Percentiles rank a stretch among this genome's conserved stretches.
phyloP scores from a whole-genome alignment of 2,888 invertebrate species.

The Trimorus sp. region DNA sequence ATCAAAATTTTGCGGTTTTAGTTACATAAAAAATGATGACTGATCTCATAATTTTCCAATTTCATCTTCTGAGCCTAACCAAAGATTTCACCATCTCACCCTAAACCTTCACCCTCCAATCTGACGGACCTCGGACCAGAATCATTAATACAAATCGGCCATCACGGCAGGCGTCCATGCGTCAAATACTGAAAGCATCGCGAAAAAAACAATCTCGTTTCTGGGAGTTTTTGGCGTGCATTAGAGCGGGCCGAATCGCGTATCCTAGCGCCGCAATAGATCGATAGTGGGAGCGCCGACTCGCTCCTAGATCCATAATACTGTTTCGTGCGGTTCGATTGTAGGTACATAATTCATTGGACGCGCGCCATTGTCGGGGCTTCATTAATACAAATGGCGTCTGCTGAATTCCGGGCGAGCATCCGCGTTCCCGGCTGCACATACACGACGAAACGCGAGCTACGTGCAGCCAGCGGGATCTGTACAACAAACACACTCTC shows the following conservation, averaged over 20 bases:
- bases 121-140: too few relatives aligned
- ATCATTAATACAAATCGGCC: too few relatives aligned
- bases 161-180: too few relatives aligned
- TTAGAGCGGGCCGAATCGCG: constrained; percentile 39
- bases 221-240: constrained; percentile 21
- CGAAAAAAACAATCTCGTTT: too few relatives aligned
- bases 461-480: constrained; percentile 43
- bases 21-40: too few relatives aligned
- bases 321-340: constrained; percentile 78
- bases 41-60: too few relatives aligned
- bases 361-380: constrained; percentile 80
- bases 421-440: constrained; percentile 62
- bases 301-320: constrained; percentile 62
- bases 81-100: too few relatives aligned
- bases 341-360: constrained; percentile 81
- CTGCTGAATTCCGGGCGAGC: constrained; percentile 79
- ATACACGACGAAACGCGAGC: constrained; percentile 61
- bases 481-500: constrained; percentile 61
- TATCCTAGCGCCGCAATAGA: constrained; percentile 50
- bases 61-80: too few relatives aligned
- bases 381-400: constrained; percentile 82
- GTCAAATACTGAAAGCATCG: too few relatives aligned
- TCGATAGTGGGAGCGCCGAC: constrained; percentile 56
- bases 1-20: too few relatives aligned
- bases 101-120: too few relatives aligned